Percentiles rank a stretch among this genome's conserved stretches.
phyloP scores from a whole-genome alignment of 2,888 invertebrate genomes.

The Amphipoea lucens region DNA sequence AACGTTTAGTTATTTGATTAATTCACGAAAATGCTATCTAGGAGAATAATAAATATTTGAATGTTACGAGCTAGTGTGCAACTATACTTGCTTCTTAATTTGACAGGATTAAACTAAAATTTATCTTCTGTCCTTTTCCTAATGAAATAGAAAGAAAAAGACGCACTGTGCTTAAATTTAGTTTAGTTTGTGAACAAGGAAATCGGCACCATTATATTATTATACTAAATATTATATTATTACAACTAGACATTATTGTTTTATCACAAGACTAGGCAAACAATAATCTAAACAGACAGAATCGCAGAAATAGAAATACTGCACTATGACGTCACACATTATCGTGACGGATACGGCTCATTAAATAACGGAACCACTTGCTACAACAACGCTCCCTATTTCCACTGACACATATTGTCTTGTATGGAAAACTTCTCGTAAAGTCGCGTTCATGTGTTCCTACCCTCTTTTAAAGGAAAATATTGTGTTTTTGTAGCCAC shows the following conservation, averaged over 20 bases:
- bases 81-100: too few species aligned
- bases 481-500: not conserved
- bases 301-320: not conserved
- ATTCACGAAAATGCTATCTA: not conserved
- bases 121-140: too few species aligned
- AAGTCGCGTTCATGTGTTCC: slow-evolving; percentile 1
- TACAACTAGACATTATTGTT: not conserved
- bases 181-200: too few species aligned
- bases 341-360: slow-evolving; percentile 61
- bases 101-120: too few species aligned
- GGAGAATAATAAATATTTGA: not conserved
- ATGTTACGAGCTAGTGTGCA: not conserved
- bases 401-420: slow-evolving; percentile 54
- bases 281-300: slow-evolving; percentile 7
- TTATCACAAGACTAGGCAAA: not conserved
- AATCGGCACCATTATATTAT: too few species aligned
- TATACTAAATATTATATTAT: not conserved
- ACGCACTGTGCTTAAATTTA: too few species aligned
- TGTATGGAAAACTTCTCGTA: slow-evolving; percentile 38
- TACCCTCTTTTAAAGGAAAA: slow-evolving; percentile 15
- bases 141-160: too few species aligned
- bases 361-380: slow-evolving; percentile 61
- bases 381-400: slow-evolving; percentile 44
- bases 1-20: too few species aligned
- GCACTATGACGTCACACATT: slow-evolving; percentile 49